Percentiles rank a stretch among this genome's conserved stretches.
Conservation (phyloP, 2,113 vertebrate genomes). For the Eptesicus fuscus region DNA sequence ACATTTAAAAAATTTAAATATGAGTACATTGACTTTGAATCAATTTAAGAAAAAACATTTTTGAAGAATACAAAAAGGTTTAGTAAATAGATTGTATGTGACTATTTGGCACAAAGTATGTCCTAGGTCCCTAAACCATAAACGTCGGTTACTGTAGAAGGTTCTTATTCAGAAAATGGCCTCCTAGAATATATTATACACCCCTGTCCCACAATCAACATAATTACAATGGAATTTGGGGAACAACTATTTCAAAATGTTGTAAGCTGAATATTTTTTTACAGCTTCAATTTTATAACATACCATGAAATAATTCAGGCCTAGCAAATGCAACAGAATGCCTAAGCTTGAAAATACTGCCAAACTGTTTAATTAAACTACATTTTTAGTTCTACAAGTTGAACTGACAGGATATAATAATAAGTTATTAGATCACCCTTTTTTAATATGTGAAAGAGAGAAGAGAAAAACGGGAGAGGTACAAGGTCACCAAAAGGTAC, state of each 20-base stretch:
- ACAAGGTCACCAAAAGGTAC: slow-evolving; percentile 19
- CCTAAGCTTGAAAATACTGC: slow-evolving; percentile 5
- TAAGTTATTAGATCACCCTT: slow-evolving; percentile 35
- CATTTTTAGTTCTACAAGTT: slow-evolving; percentile 61
- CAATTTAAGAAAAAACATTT: background rate
- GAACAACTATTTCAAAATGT: slow-evolving; percentile 20
- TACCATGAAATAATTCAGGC: slow-evolving; percentile 37
- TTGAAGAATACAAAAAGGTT: slow-evolving; percentile 28
- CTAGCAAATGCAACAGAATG: background rate
- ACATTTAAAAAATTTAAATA: slow-evolving; percentile 1
- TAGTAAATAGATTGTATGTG: background rate
- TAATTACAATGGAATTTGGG: slow-evolving; percentile 8
- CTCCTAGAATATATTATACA: background rate
- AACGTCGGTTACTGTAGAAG: background rate
- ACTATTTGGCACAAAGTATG: background rate
- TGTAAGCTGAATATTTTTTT: slow-evolving; percentile 23
- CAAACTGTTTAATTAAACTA: slow-evolving; percentile 54
- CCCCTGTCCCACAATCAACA: background rate
- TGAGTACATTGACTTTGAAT: slow-evolving; percentile 5
- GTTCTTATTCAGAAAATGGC: background rate
- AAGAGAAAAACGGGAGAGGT: background rate
- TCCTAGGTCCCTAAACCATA: background rate
- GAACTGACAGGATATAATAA: slow-evolving; percentile 58
- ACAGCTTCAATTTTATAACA: slow-evolving; percentile 33
- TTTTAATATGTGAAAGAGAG: slow-evolving; percentile 51